A percentile compares a stretch with the other conserved stretches of the same genome.
Evolutionary conservation across 1,140 invertebrate species (phyloP).

Genomic region (Yoshiicerus persimilis): DNA sequence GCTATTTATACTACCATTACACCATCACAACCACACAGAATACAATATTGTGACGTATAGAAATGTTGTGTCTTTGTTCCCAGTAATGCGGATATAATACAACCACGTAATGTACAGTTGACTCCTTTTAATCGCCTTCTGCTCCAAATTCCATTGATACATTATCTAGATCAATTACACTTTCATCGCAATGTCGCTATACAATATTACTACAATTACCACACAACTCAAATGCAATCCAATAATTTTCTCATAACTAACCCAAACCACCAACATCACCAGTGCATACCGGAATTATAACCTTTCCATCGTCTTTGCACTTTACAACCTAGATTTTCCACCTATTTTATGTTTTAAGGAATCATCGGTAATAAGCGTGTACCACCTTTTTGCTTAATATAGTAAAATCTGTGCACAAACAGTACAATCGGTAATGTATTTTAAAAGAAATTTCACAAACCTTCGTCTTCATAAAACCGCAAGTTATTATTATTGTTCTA

Average conservation of each 20-base stretch:
- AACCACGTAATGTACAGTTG: not conserved
- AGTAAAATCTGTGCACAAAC: no score
- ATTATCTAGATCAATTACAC: not conserved
- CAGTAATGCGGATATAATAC: not conserved
- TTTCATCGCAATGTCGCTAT: not conserved
- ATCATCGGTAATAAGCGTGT: no score
- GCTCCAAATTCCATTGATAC: not conserved
- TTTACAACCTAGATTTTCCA: no score
- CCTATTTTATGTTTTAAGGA: no score
- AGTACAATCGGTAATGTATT: no score
- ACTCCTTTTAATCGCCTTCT: not conserved
- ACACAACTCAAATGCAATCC: not conserved
- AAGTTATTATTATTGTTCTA: no score
- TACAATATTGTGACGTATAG: not conserved
- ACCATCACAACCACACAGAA: not conserved
- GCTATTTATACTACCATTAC: not conserved
- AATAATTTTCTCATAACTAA: not conserved
- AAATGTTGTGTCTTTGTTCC: not conserved
- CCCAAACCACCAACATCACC: no score
- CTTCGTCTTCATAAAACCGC: no score
- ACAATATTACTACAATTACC: not conserved
- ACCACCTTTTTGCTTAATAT: no score
- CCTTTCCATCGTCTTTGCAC: no score
- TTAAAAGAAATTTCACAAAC: no score
- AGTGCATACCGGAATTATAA: no score